phyloP scores from a whole-genome alignment of 2,797 vertebrate genomes.

The Nannoperca australis region DNA sequence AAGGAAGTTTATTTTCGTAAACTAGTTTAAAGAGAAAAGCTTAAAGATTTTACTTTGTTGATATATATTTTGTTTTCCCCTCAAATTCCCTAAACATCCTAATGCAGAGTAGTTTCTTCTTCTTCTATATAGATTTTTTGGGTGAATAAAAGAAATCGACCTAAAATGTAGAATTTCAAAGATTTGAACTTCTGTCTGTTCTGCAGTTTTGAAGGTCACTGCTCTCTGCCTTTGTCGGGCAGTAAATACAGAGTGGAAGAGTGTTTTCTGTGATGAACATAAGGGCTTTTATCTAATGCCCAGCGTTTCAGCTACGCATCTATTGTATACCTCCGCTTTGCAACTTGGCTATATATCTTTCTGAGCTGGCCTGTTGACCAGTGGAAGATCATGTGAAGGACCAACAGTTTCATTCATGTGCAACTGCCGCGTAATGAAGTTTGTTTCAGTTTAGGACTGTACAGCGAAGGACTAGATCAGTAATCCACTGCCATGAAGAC shows the following conservation, averaged over 20 bases:
- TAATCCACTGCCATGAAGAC: constrained; percentile 68
- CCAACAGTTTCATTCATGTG: constrained; percentile 10
- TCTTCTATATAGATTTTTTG: not conserved
- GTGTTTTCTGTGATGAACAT: constrained; percentile 24
- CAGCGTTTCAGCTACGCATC: constrained; percentile 18
- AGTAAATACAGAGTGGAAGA: constrained; percentile 7
- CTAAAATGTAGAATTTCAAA: not conserved
- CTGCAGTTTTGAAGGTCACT: not conserved
- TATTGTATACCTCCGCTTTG: constrained; percentile 20
- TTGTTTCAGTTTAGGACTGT: constrained; percentile 25
- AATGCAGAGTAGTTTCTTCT: not conserved
- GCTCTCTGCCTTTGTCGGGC: constrained; percentile 27
- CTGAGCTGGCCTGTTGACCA: constrained; percentile 29
- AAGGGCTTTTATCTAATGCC: constrained; percentile 16
- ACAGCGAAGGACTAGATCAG: constrained; percentile 43
- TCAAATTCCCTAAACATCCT: not conserved
- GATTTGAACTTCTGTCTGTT: not conserved
- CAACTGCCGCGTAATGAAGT: constrained; percentile 15
- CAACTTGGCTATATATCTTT: constrained; percentile 22
- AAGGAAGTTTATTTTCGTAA: constrained; percentile 30
- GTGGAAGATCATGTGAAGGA: constrained; percentile 25
- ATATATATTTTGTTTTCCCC: not conserved
- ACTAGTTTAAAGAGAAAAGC: constrained; percentile 3
- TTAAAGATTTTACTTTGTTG: not conserved
- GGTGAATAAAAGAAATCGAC: not conserved